These are phyloP conservation scores for Caenorhabditis sp. DNA, from an alignment of 2,888 invertebrate species.

Conservation along the genomic window DNA sequence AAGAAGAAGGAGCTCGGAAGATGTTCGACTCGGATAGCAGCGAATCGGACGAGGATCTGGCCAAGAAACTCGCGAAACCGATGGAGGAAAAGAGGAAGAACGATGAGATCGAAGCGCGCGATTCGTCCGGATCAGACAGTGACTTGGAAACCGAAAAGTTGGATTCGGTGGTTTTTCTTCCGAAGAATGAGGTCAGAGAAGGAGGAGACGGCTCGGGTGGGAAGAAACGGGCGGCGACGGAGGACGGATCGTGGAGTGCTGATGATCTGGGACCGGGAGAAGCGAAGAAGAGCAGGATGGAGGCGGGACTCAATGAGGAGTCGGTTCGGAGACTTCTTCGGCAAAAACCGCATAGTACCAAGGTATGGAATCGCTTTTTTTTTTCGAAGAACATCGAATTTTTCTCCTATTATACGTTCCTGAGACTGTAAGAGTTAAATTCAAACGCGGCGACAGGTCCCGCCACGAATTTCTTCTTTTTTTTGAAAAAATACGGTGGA, in stretches of 20 bases:
- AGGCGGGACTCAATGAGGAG: slow-evolving; percentile 77
- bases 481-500: too few relatives aligned
- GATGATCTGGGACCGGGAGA: slow-evolving; percentile 60
- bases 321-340: slow-evolving; percentile 92
- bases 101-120: slow-evolving; percentile 72
- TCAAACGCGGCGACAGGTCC: too few relatives aligned
- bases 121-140: slow-evolving; percentile 83
- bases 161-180: slow-evolving; percentile 80
- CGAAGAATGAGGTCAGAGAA: slow-evolving; percentile 63
- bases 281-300: slow-evolving; percentile 68
- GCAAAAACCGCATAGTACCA: slow-evolving; percentile 98
- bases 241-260: slow-evolving; percentile 14
- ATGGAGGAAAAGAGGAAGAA: slow-evolving; percentile 60
- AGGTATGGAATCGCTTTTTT: too few relatives aligned
- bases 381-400: too few relatives aligned
- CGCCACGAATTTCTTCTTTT: too few relatives aligned
- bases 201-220: slow-evolving; percentile 30
- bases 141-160: slow-evolving; percentile 84
- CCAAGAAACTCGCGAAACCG: slow-evolving; percentile 68
- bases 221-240: slow-evolving; percentile 56
- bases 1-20: slow-evolving; percentile 89
- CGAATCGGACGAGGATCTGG: slow-evolving; percentile 71
- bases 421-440: too few relatives aligned
- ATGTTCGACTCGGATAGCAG: slow-evolving; percentile 73
- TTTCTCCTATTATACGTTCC: too few relatives aligned